Base-by-base conservation (phyloP, 2,888 invertebrate genomes). In the Biston stratarius region DNA sequence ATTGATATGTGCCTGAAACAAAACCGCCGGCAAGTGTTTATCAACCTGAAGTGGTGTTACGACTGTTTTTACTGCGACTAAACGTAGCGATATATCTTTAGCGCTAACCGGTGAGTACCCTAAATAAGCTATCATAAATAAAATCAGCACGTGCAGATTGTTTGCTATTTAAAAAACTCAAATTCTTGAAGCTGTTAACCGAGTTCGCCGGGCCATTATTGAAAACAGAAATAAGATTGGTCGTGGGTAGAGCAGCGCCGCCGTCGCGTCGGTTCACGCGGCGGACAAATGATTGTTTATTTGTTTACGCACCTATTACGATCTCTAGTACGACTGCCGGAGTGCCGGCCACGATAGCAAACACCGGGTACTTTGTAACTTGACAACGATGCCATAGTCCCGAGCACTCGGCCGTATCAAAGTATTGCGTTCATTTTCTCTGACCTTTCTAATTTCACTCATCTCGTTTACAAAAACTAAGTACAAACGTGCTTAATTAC, bases 401-500 rank as follows among this genome's bases (percentile, higher is more conserved):
- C 58, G 64, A 44, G 64, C 68, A 69, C 57, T 69, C 72, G 69
- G 63, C 67, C 71, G 72, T 47, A 76, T 65, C 58, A 42, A 45
- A 67, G 71, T 70, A 73, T 62, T 71, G 63, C 67, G 65, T 74
- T 74, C 59, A 81, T 81, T 84, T 83, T 86, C 81, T 78, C 82
- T 83, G 81, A 85, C 86, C 86, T 87, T 86, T 86, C 86, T 83
- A 84, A 83, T 85, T 87, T 87, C 83, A 80, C 83, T 82, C 72
- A 48, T 53, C 58, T 61, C 51, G 78, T 79, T 65, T 80, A 79
- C 73, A 56, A 71, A 68, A 73, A 71, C 68, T 49, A 66, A 66
- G 67, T 59, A 55, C 52, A 10, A 49, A 57, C 45, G 38, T 57
- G 24, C 24, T 47, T n/a, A 42, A 52, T 57, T 42, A 60, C 55